Conservation (phyloP, 2,888 invertebrate species). For the Eupelmus urozonus region DNA sequence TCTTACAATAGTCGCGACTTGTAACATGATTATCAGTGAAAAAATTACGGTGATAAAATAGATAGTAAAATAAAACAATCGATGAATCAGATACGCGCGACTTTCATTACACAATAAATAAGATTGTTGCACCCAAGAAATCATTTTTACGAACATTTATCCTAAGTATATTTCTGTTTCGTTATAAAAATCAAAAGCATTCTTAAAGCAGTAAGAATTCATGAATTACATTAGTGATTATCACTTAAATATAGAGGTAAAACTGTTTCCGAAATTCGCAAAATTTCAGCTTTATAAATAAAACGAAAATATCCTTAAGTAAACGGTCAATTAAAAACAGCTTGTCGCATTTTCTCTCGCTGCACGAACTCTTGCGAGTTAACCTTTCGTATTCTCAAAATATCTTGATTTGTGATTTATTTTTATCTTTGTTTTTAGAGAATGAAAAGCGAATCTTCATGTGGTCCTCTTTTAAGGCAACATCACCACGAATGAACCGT, state of each 20-base stretch:
- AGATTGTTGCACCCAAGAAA: conserved; percentile 50
- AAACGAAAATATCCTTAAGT: conserved; percentile 23
- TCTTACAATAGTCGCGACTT: conserved; percentile 31
- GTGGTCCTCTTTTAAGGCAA: conserved; percentile 56
- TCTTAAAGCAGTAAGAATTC: conserved; percentile 16
- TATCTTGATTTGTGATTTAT: conserved; percentile 38
- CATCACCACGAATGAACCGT: conserved; percentile 42
- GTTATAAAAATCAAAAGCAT: conserved; percentile 11
- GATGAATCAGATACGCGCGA: conserved; percentile 15
- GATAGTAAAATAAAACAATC: conserved; percentile 44
- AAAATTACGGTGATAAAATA: conserved; percentile 27
- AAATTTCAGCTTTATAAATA: conserved; percentile 15
- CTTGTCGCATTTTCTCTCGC: conserved; percentile 30
- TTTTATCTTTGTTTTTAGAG: conserved; percentile 9
- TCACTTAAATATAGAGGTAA: too few species aligned
- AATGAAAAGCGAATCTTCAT: conserved; percentile 47
- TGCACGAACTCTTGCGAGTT: conserved; percentile 12
- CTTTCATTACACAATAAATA: conserved; percentile 57
- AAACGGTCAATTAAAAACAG: conserved; percentile 31
- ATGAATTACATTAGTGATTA: not conserved
- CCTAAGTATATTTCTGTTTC: conserved; percentile 37
- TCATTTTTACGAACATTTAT: conserved; percentile 44
- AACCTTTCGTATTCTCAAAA: conserved; percentile 36
- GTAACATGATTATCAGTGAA: conserved; percentile 22
- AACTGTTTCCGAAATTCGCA: not conserved